Evolutionary conservation across 2,888 invertebrate genomes (phyloP).

Genomic region (Cylindroiulus punctatus): DNA sequence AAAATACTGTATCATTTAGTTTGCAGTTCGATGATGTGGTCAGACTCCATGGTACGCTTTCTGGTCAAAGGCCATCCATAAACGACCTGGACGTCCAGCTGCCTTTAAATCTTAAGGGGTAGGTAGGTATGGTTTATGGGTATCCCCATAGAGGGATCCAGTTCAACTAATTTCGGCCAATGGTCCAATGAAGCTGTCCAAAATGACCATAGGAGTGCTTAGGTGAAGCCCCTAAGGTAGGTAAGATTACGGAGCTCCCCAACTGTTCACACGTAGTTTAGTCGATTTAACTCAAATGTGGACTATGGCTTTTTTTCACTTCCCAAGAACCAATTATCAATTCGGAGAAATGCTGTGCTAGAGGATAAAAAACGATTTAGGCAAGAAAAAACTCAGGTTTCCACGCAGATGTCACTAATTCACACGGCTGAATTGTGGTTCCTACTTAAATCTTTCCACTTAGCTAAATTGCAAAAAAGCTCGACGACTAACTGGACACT

Average conservation of each 20-base stretch:
- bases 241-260: background rate
- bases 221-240: background rate
- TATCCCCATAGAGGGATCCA: background rate
- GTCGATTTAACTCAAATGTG: background rate
- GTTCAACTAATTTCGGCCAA: background rate
- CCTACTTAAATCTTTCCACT: background rate
- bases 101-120: no score
- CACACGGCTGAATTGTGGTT: background rate
- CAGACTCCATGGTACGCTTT: background rate
- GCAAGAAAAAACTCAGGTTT: background rate
- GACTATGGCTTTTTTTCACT: background rate
- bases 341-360: background rate
- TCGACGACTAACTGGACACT: background rate
- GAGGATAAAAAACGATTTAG: background rate
- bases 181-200: no score
- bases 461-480: background rate
- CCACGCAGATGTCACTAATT: conserved; percentile 31
- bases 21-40: background rate
- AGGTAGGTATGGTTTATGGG: background rate
- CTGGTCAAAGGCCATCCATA: conserved; percentile 9
- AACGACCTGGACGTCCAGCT: background rate
- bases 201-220: background rate
- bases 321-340: conserved; percentile 15
- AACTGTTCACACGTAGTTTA: background rate
- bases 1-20: background rate